Percentiles rank a stretch among this genome's conserved stretches.
Conservation (phyloP, 1,140 invertebrate species). For the Pissodes strobi region DNA sequence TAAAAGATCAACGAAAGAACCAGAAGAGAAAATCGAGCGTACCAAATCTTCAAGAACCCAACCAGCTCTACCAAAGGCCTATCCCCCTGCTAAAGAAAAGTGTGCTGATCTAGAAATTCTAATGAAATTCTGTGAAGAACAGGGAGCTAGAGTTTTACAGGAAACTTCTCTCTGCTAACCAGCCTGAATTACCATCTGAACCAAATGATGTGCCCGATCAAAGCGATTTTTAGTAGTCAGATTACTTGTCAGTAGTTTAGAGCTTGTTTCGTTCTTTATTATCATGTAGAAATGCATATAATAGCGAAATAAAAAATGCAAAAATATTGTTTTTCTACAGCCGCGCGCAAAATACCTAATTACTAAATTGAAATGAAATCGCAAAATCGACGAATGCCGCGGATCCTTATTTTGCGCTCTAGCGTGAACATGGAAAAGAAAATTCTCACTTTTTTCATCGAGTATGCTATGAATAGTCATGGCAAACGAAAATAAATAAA, state of each 20-base stretch:
- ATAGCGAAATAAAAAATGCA: neutral
- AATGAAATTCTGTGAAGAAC: slow-evolving; percentile 7
- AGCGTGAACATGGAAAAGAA: too few relatives aligned
- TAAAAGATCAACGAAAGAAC: slow-evolving; percentile 9
- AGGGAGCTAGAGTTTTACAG: neutral
- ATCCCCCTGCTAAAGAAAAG: neutral
- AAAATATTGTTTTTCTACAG: neutral
- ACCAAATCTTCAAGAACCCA: slow-evolving; percentile 7
- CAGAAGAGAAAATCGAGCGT: neutral
- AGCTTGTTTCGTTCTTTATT: too few relatives aligned
- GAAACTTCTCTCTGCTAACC: neutral
- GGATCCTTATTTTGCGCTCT: too few relatives aligned
- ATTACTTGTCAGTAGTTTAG: too few relatives aligned
- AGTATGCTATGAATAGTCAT: too few relatives aligned
- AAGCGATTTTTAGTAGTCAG: too few relatives aligned
- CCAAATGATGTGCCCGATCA: neutral
- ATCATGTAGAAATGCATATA: too few relatives aligned
- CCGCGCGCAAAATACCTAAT: too few relatives aligned
- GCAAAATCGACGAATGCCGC: too few relatives aligned
- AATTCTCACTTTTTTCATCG: too few relatives aligned
- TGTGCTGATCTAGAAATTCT: slow-evolving; percentile 5
- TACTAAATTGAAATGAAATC: too few relatives aligned
- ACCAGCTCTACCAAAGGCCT: slow-evolving; percentile 1
- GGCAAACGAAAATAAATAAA: too few relatives aligned
- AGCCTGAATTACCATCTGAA: slow-evolving; percentile 1